These are phyloP conservation scores for Hestina assimilis DNA, from an alignment of 1,140 invertebrate genomes.

Conservation along the genomic window DNA sequence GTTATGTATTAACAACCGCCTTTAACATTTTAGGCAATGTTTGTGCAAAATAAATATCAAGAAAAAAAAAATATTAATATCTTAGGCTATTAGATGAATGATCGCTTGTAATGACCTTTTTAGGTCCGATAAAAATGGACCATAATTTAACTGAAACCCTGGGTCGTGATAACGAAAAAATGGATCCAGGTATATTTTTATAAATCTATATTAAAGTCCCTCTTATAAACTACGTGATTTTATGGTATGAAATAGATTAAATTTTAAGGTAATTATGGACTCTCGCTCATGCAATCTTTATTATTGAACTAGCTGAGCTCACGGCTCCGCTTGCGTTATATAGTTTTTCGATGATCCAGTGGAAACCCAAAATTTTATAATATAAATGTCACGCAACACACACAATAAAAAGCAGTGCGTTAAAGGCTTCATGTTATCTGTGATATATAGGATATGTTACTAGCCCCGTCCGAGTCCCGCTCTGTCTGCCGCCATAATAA, in stretches of 20 bases:
- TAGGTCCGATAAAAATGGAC: conserved; percentile 16
- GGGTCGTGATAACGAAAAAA: conserved; percentile 16
- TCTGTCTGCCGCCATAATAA: conserved; percentile 61
- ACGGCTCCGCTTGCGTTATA: no score
- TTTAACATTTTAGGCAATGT: no score
- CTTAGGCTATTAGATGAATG: neutral
- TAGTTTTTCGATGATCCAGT: no score
- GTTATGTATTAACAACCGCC: no score
- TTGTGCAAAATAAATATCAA: no score
- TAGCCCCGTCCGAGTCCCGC: conserved; percentile 34
- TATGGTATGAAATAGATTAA: neutral
- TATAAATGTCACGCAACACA: conserved; percentile 8
- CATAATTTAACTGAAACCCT: conserved; percentile 17
- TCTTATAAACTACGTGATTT: conserved; percentile 1
- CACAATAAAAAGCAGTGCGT: conserved; percentile 17
- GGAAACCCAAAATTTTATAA: no score
- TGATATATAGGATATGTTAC: conserved; percentile 45
- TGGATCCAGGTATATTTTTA: conserved; percentile 7
- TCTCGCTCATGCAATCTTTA: neutral
- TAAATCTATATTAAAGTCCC: conserved; percentile 13
- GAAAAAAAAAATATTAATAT: neutral
- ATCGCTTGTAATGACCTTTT: conserved; percentile 9
- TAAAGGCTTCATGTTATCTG: conserved; percentile 31
- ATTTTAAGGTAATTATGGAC: no score
- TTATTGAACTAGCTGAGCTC: no score